Evolutionary conservation across 1,140 invertebrate genomes (phyloP), one percentile per base, ranked within the genome.

Genomic region (Patella vulgata): DNA sequence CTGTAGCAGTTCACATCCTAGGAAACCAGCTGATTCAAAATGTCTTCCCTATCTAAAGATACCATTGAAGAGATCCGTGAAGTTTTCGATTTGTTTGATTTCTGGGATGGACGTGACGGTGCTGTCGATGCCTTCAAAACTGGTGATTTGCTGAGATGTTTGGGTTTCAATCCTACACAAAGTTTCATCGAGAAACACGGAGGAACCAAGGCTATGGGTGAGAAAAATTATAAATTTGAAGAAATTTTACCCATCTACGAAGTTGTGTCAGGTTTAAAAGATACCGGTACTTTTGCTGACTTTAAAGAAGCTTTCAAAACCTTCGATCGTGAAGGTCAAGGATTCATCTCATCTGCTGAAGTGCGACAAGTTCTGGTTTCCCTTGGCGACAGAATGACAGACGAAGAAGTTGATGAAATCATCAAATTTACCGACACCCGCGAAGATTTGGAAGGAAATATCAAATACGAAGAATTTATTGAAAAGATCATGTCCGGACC

Each of bases 251-350:
- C 97, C 75, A 97, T 99, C 87, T 99, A 91, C 90, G 90, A 92
- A 84, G 93, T 96, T 85, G 90, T 93, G 71, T 94, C 95, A 87
- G 96, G 97, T 86, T 94, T 97, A 85, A 98, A 98, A 88, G 97
- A 99, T 81, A 91, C 93, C 77, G 97, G 97, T 68, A 92, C 93
- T 80, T 98, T 93, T 84, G 97, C 98, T 83, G 97, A 99, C 87
- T 99, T 99, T 89, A 89, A 98, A 81, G 97, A 99, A 87, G 98
- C 96, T 88, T 89, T 99, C 86, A 99, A 99, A 86, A 90, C 98
- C 78, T 99, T 98, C 89, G 97, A 99, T 90, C 97, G 99, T 87
- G 89, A 90, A 82, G 97, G 98, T 85, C 95, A 99, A 77, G 97
- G 97, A 73, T 91, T 89, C 78, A 98, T 99, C 92, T 90, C 98